Conservation (phyloP, 1,140 invertebrate genomes). For the Drosophila cardini region DNA sequence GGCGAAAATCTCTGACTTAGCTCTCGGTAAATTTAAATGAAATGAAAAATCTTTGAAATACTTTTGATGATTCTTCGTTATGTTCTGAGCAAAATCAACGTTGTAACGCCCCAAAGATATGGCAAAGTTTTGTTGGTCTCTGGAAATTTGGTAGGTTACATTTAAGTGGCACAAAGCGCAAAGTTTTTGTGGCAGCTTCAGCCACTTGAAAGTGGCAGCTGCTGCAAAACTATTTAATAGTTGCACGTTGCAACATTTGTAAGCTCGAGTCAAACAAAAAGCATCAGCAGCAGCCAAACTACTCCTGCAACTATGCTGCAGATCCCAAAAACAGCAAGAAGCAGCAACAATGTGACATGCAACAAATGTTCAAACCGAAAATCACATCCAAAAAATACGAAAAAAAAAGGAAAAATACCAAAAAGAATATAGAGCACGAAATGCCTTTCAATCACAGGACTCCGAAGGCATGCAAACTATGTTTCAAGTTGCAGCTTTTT, state of each 20-base stretch:
- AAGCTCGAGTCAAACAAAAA: conserved; percentile 38
- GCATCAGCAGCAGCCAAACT: conserved; percentile 26
- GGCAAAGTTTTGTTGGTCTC: conserved; percentile 27
- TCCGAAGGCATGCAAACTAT: conserved; percentile 49
- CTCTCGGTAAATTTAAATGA: not conserved
- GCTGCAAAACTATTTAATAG: conserved; percentile 74
- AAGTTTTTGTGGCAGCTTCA: conserved; percentile 55
- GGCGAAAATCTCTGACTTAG: no score
- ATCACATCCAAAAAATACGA: conserved; percentile 27
- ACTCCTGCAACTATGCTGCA: conserved; percentile 59
- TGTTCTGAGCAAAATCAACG: conserved; percentile 20
- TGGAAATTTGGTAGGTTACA: conserved; percentile 41
- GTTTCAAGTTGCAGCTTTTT: conserved; percentile 10
- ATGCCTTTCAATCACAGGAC: conserved; percentile 65
- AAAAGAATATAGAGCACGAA: conserved; percentile 15
- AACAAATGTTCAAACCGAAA: conserved; percentile 58
- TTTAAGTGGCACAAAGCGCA: conserved; percentile 55
- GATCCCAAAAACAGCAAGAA: conserved; percentile 10
- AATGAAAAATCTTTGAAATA: conserved; percentile 6
- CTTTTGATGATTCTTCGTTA: conserved; percentile 20
- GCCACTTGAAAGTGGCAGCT: conserved; percentile 63
- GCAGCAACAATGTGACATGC: conserved; percentile 71
- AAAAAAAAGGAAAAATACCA: not conserved
- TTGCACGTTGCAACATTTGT: conserved; percentile 72
- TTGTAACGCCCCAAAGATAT: conserved; percentile 8